Percentiles rank a stretch among this genome's conserved stretches.
phyloP scores from a whole-genome alignment of 2,888 invertebrate species.

The Selenia dentaria region DNA sequence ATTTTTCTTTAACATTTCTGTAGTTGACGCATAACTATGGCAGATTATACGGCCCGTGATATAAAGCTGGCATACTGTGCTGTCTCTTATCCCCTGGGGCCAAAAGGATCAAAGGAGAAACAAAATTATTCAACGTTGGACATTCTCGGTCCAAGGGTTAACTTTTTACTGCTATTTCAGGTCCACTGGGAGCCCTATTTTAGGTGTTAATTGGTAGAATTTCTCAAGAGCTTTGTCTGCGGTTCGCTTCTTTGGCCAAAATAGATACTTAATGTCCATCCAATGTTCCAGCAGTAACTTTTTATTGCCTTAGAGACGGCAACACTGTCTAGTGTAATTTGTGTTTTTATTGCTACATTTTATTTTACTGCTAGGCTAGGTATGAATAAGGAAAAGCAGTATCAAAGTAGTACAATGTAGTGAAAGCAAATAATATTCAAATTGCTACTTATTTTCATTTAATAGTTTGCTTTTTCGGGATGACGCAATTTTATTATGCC shows the following conservation, averaged over 20 bases:
- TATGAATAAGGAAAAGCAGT: constrained; percentile 23
- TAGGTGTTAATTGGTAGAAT: constrained; percentile 45
- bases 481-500: constrained; percentile 1
- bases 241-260: constrained; percentile 17
- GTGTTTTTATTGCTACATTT: constrained; percentile 23
- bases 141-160: constrained; percentile 44
- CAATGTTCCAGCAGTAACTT: constrained; percentile 22
- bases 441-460: constrained; percentile 14
- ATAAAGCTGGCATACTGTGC: constrained; percentile 19
- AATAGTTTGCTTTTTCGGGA: constrained; percentile 6
- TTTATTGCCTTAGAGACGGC: constrained; percentile 19
- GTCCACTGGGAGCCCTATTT: constrained; percentile 36
- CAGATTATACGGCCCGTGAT: constrained; percentile 2
- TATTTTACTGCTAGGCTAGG: constrained; percentile 23
- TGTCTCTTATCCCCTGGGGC: constrained; percentile 38
- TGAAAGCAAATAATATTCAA: constrained; percentile 15
- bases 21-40: too few species aligned
- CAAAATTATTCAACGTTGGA: constrained; percentile 51
- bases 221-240: constrained; percentile 36
- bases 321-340: constrained; percentile 22
- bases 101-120: constrained; percentile 50
- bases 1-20: too few species aligned
- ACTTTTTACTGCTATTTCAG: constrained; percentile 46
- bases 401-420: constrained; percentile 21
- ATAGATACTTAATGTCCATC: constrained; percentile 27